Conservation (phyloP, 2,797 vertebrate genomes). For the Melanotaenia pygmaea region DNA sequence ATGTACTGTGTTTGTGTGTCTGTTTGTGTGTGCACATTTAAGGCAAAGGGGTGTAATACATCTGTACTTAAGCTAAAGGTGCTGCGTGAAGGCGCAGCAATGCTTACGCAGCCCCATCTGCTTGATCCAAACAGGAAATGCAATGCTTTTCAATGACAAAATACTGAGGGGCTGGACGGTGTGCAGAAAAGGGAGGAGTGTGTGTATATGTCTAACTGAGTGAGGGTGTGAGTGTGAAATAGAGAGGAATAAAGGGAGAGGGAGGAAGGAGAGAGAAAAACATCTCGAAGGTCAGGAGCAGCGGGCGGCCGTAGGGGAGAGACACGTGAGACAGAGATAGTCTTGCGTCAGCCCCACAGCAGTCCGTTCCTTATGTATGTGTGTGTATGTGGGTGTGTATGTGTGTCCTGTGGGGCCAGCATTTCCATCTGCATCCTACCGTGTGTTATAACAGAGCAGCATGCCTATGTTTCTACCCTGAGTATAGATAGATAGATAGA, state of each 20-base stretch:
- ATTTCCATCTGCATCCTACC: conserved; percentile 78
- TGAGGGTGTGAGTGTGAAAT: conserved; percentile 67
- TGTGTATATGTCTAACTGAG: conserved; percentile 22
- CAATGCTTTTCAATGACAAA: conserved; percentile 83
- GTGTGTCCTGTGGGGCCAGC: conserved; percentile 77
- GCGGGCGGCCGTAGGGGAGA: conserved; percentile 83
- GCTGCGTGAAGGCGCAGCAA: conserved; percentile 67
- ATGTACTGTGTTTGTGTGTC: conserved; percentile 14
- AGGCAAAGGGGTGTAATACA: conserved; percentile 53
- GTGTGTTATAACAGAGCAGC: conserved; percentile 63
- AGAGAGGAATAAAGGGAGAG: conserved; percentile 79
- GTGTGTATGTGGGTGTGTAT: conserved; percentile 43
- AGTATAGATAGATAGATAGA: conserved; percentile 46
- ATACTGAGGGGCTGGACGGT: conserved; percentile 71
- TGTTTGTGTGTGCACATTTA: conserved; percentile 40
- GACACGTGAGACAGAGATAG: conserved; percentile 84
- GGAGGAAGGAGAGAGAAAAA: conserved; percentile 80
- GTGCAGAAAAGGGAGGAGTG: conserved; percentile 50
- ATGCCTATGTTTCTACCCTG: conserved; percentile 65
- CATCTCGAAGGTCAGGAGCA: conserved; percentile 88
- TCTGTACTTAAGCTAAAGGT: conserved; percentile 73
- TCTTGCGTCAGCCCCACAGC: conserved; percentile 84
- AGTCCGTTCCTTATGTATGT: conserved; percentile 68
- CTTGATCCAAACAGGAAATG: conserved; percentile 77
- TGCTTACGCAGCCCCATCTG: conserved; percentile 77